These are phyloP conservation scores for Apeira syringaria DNA, from an alignment of 2,888 invertebrate genomes.

Conservation along the genomic window DNA sequence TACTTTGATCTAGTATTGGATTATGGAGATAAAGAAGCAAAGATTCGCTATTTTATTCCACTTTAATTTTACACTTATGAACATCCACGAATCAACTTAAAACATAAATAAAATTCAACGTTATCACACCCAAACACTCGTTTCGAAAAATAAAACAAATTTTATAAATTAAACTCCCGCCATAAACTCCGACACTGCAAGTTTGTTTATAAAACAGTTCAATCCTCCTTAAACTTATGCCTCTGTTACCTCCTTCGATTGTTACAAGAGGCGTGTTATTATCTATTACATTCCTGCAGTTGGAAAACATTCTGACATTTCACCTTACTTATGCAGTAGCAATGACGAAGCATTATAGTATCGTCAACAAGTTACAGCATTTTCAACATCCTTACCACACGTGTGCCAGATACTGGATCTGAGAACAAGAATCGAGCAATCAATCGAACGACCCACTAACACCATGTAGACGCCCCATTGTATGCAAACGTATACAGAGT, in stretches of 20 bases:
- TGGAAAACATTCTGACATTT: slow-evolving; percentile 5
- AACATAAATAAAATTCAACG: too few relatives aligned
- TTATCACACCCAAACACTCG: too few relatives aligned
- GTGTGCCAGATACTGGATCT: slow-evolving; percentile 21
- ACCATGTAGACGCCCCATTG: slow-evolving; percentile 52
- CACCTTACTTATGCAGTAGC: background rate
- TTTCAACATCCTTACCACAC: slow-evolving; percentile 29
- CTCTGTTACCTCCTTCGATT: background rate
- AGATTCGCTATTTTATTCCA: too few relatives aligned
- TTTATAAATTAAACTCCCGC: too few relatives aligned
- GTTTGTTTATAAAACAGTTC: background rate
- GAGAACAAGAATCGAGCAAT: slow-evolving; percentile 42
- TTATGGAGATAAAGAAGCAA: too few relatives aligned
- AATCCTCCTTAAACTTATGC: background rate
- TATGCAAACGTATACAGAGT: slow-evolving; percentile 58
- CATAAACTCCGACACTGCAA: background rate
- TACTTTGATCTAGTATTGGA: too few relatives aligned
- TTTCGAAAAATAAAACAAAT: too few relatives aligned
- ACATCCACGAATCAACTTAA: too few relatives aligned
- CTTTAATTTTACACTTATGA: too few relatives aligned
- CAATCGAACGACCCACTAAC: slow-evolving; percentile 56
- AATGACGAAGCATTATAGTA: background rate
- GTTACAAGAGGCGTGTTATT: slow-evolving; percentile 1
- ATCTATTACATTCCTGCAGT: slow-evolving; percentile 3
- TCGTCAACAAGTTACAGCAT: slow-evolving; percentile 11